phyloP scores from a whole-genome alignment of 2,797 vertebrate species.

The Microctenopoma stevenorrisi region DNA sequence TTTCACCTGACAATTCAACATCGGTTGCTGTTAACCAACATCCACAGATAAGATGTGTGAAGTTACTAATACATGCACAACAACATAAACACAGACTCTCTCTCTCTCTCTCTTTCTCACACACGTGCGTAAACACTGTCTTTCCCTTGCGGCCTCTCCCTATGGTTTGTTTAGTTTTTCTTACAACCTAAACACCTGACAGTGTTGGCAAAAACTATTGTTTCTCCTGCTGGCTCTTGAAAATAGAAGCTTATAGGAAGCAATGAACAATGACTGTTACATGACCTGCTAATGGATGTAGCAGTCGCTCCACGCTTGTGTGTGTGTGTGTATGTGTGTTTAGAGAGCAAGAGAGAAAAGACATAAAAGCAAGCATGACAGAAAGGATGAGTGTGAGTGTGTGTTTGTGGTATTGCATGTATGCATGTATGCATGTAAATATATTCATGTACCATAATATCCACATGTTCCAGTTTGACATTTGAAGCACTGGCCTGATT shows the following conservation, averaged over 20 bases:
- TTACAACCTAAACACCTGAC: conserved; percentile 68
- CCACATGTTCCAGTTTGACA: conserved; percentile 32
- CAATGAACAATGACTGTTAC: conserved; percentile 87
- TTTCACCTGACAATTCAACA: conserved; percentile 29
- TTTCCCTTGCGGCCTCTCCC: conserved; percentile 44
- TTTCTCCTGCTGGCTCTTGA: conserved; percentile 73
- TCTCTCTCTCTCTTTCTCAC: background rate
- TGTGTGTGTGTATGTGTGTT: conserved; percentile 16
- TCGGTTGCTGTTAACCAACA: conserved; percentile 38
- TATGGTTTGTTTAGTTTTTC: conserved; percentile 66
- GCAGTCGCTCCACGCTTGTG: conserved; percentile 60
- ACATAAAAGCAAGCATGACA: conserved; percentile 19
- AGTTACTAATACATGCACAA: conserved; percentile 21
- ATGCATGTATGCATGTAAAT: background rate
- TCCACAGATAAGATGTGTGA: conserved; percentile 4
- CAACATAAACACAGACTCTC: conserved; percentile 11
- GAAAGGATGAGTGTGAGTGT: background rate
- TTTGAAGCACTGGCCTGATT: conserved; percentile 17
- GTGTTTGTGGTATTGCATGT: background rate
- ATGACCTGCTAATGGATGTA: conserved; percentile 85
- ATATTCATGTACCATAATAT: conserved; percentile 1
- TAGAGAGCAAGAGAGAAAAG: conserved; percentile 17
- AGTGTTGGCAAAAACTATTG: conserved; percentile 63
- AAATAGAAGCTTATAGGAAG: conserved; percentile 83
- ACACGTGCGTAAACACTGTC: conserved; percentile 8